These are phyloP conservation scores for Volucella zonaria DNA, from an alignment of 2,888 invertebrate genomes.

Conservation along the genomic window DNA sequence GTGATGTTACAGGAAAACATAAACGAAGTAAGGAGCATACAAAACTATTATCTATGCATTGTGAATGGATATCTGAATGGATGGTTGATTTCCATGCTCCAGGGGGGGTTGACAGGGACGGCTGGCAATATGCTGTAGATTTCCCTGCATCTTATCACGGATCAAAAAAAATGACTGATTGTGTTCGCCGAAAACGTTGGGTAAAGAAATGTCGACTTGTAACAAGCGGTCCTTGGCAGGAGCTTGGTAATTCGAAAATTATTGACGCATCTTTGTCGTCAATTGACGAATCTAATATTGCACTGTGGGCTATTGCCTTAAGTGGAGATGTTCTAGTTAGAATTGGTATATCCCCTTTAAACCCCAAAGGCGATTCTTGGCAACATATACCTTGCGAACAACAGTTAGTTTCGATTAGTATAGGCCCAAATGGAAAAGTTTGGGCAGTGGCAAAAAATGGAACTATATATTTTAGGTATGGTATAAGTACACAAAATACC, in stretches of 20 bases:
- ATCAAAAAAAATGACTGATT: conserved; percentile 93
- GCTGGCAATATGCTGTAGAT: conserved; percentile 97
- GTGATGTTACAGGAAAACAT: conserved; percentile 92
- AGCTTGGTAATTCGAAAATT: conserved; percentile 93
- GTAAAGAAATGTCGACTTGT: conserved; percentile 91
- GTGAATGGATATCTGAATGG: conserved; percentile 97
- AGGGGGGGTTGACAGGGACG: conserved; percentile 94
- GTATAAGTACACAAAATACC: conserved; percentile 87
- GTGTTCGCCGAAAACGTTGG: conserved; percentile 93
- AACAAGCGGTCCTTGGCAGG: conserved; percentile 94
- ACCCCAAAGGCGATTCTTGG: conserved; percentile 87
- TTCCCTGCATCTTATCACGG: conserved; percentile 94
- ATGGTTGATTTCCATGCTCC: conserved; percentile 94
- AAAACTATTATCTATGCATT: conserved; percentile 92
- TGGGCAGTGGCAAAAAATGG: conserved; percentile 96
- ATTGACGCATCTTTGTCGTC: conserved; percentile 91
- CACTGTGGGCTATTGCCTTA: conserved; percentile 93
- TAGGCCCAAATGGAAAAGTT: conserved; percentile 87
- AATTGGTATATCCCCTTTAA: conserved; percentile 88
- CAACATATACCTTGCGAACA: conserved; percentile 88
- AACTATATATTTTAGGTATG: conserved; percentile 90
- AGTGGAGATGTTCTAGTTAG: conserved; percentile 94
- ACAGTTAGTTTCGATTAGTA: conserved; percentile 88
- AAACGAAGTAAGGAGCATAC: conserved; percentile 93
- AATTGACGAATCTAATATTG: conserved; percentile 83